phyloP scores from a whole-genome alignment of 2,888 invertebrate genomes.

The Belgica antarctica region DNA sequence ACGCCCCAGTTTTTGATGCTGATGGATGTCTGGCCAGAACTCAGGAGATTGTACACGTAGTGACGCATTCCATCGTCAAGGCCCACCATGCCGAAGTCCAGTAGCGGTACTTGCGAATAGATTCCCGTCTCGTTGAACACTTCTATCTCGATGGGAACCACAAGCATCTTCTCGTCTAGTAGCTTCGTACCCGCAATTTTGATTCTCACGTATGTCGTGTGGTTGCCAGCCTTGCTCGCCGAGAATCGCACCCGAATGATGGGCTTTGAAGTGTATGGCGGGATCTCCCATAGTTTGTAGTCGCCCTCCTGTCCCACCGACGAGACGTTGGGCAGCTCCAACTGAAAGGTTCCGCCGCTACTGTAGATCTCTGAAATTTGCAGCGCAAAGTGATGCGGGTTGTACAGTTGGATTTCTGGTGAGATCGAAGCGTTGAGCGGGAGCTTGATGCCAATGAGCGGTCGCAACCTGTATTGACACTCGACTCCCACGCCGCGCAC shows the following conservation, averaged over 20 bases:
- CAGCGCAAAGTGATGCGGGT: conserved; percentile 83
- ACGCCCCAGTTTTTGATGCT: conserved; percentile 43
- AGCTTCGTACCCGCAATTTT: conserved; percentile 51
- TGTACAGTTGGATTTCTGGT: conserved; percentile 87
- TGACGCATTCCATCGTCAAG: conserved; percentile 64
- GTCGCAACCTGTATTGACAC: conserved; percentile 87
- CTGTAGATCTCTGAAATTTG: conserved; percentile 82
- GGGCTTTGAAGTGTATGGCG: conserved; percentile 81
- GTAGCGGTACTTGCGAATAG: conserved; percentile 70
- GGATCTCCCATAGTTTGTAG: conserved; percentile 84
- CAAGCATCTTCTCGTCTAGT: conserved; percentile 54
- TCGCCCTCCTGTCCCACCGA: conserved; percentile 69
- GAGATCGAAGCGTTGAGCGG: conserved; percentile 89
- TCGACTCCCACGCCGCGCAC: conserved; percentile 82
- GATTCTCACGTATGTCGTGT: conserved; percentile 76
- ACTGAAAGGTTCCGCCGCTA: conserved; percentile 85
- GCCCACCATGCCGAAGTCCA: conserved; percentile 81
- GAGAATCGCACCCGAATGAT: conserved; percentile 83
- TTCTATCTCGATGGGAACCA: conserved; percentile 82
- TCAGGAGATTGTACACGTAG: conserved; percentile 54
- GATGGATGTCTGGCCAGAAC: conserved; percentile 47
- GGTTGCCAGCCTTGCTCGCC: conserved; percentile 73
- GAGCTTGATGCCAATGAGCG: conserved; percentile 84
- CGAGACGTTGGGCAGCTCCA: conserved; percentile 68
- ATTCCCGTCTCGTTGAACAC: conserved; percentile 69